These are phyloP conservation scores for Heliconius hortense DNA, from an alignment of 2,888 invertebrate genomes.

Conservation along the genomic window DNA sequence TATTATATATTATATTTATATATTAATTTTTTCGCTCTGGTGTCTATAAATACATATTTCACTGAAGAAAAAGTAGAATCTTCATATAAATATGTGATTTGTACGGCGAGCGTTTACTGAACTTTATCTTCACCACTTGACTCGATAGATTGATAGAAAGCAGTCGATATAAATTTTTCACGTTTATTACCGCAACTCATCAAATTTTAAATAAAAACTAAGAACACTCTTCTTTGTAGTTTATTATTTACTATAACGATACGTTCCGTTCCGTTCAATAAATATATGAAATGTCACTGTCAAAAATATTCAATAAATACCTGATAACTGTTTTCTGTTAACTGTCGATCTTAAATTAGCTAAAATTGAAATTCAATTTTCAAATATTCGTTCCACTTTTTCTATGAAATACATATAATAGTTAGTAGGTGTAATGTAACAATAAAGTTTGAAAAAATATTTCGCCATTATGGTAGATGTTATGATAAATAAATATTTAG, in stretches of 20 bases:
- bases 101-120: too few species aligned
- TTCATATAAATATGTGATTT: too few species aligned
- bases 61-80: too few species aligned
- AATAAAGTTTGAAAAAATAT: background rate
- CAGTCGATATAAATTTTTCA: too few species aligned
- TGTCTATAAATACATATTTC: too few species aligned
- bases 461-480: constrained; percentile 55
- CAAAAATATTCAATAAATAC: constrained; percentile 1
- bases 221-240: background rate
- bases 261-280: background rate
- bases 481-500: constrained; percentile 71
- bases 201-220: background rate
- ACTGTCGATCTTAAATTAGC: background rate
- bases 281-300: background rate
- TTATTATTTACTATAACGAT: background rate
- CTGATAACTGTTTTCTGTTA: too few species aligned
- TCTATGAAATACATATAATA: background rate
- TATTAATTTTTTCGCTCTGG: too few species aligned
- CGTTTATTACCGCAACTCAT: too few species aligned
- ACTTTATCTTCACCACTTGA: too few species aligned
- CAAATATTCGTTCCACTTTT: background rate
- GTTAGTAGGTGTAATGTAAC: background rate
- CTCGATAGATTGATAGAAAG: too few species aligned
- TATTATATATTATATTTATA: too few species aligned
- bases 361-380: background rate